These are phyloP conservation scores for Ormyrus nitidulus DNA, from an alignment of 2,888 invertebrate genomes.

Conservation along the genomic window DNA sequence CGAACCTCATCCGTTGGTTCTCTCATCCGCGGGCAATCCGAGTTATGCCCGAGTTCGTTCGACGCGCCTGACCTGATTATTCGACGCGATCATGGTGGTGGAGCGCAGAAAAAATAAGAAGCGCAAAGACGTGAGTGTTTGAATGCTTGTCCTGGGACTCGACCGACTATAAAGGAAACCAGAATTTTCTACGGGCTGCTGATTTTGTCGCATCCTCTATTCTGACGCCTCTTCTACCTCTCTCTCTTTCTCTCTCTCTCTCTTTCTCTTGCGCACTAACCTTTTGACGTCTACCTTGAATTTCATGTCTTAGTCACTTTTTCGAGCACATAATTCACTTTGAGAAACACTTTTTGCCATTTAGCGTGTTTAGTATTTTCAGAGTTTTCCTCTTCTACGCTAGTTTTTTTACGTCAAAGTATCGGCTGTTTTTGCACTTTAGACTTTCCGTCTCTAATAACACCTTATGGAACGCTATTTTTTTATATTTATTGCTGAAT, in stretches of 20 bases:
- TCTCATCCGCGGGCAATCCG: not conserved
- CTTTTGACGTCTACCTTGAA: not conserved
- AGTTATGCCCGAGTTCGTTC: slow-evolving; percentile 32
- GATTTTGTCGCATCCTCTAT: too few relatives aligned
- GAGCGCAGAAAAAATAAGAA: slow-evolving; percentile 81
- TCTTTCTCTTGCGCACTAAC: not conserved
- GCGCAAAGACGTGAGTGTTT: slow-evolving; percentile 79
- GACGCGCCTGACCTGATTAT: slow-evolving; percentile 18
- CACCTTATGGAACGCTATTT: too few relatives aligned
- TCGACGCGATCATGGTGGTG: slow-evolving; percentile 73
- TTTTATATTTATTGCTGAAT: too few relatives aligned
- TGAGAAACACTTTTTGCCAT: too few relatives aligned
- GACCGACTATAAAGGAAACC: not conserved
- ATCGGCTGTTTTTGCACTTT: too few relatives aligned
- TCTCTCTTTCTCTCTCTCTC: not conserved
- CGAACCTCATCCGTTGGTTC: not conserved
- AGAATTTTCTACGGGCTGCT: slow-evolving; percentile 4
- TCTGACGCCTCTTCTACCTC: not conserved
- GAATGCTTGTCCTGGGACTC: slow-evolving; percentile 51
- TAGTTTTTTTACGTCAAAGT: too few relatives aligned
- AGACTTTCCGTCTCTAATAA: too few relatives aligned
- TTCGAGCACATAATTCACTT: too few relatives aligned
- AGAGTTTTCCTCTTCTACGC: too few relatives aligned
- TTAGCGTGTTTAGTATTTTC: too few relatives aligned
- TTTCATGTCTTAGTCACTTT: too few relatives aligned